Conservation (phyloP, 2,797 vertebrate species). For the Epinephelus malabaricus region DNA sequence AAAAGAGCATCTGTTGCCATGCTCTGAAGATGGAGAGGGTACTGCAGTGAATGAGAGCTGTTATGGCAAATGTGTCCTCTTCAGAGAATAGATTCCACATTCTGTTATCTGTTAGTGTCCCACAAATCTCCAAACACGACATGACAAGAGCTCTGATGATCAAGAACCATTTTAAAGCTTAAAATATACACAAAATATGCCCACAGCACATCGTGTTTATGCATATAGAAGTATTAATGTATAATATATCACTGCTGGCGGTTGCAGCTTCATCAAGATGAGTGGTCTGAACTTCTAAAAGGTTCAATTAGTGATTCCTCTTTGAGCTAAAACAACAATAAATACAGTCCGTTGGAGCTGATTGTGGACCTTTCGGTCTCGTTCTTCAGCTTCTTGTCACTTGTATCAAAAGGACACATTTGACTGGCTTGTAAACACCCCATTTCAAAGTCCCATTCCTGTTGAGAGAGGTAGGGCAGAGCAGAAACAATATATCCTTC, state of each 20-base stretch:
- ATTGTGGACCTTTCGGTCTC: conserved; percentile 53
- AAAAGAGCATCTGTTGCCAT: conserved; percentile 67
- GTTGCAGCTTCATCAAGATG: conserved; percentile 26
- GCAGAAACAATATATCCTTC: conserved; percentile 72
- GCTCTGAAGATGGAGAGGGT: conserved; percentile 55
- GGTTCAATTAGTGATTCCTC: conserved; percentile 40
- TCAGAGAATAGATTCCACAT: conserved; percentile 43
- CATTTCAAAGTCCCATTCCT: conserved; percentile 68
- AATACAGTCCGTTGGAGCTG: conserved; percentile 30
- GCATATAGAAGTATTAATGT: conserved; percentile 14
- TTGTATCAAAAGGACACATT: conserved; percentile 68
- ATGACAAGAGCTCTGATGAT: conserved; percentile 12
- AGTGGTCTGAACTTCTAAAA: conserved; percentile 36
- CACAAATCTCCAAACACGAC: conserved; percentile 41
- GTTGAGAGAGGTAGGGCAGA: conserved; percentile 52
- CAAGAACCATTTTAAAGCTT: conserved; percentile 28
- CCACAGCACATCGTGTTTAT: not conserved
- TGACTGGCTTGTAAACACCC: conserved; percentile 73
- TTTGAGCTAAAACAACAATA: conserved; percentile 51
- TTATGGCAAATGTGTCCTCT: conserved; percentile 44
- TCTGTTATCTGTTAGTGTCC: conserved; percentile 41
- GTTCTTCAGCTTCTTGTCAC: conserved; percentile 56
- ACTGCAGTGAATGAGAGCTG: conserved; percentile 49
- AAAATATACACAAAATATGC: not conserved
- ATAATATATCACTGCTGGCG: conserved; percentile 17